Evolutionary conservation across 2,797 vertebrate genomes (phyloP).

Genomic region (Sebastes itinus): DNA sequence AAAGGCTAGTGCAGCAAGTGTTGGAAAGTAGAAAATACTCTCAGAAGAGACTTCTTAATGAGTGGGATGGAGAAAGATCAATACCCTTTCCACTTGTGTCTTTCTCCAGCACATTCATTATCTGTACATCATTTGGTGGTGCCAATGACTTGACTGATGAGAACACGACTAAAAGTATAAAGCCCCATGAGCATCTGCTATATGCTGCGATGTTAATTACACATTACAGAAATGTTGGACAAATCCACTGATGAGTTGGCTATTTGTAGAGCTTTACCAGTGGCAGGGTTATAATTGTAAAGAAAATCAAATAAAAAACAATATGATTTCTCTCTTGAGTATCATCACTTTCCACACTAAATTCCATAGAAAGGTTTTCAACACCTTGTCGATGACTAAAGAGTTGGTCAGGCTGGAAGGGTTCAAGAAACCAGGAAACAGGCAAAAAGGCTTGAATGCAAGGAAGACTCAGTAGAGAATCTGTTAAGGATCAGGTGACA

Average conservation of each 20-base stretch:
- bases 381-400: not conserved
- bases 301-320: not conserved
- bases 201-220: not conserved
- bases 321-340: not conserved
- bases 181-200: not conserved
- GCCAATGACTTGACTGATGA: conserved; percentile 13
- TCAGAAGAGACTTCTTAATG: conserved; percentile 7
- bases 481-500: not conserved
- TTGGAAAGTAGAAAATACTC: not conserved
- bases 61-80: conserved; percentile 10
- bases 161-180: not conserved
- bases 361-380: not conserved
- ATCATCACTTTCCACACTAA: not conserved
- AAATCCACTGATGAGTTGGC: not conserved
- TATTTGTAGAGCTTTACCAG: not conserved
- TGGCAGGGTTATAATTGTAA: not conserved
- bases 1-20: not conserved
- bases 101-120: conserved; percentile 19
- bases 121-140: not conserved
- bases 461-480: not conserved
- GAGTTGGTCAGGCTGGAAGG: not conserved
- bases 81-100: not conserved
- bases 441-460: not conserved
- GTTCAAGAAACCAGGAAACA: not conserved
- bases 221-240: not conserved